phyloP scores from a whole-genome alignment of 2,113 vertebrate species.

The Ophiodon elongatus region DNA sequence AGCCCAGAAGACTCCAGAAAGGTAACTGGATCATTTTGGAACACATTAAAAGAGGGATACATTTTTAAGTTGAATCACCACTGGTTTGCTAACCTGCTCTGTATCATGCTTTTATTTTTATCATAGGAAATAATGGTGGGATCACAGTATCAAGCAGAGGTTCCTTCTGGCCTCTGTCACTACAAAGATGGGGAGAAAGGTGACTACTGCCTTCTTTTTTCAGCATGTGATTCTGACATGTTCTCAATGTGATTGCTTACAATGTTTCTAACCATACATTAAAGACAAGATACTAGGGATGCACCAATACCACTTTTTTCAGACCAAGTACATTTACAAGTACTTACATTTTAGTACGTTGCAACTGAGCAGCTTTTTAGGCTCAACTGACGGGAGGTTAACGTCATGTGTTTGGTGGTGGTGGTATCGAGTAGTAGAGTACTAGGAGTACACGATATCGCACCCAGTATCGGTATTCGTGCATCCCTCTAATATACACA shows the following conservation, averaged over 20 bases:
- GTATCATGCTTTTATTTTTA: background rate
- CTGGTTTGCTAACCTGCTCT: background rate
- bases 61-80: background rate
- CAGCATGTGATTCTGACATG: background rate
- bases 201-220: slow-evolving; percentile 65
- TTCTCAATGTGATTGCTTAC: background rate
- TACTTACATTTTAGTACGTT: background rate
- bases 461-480: background rate
- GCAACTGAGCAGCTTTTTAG: background rate
- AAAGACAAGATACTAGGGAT: background rate
- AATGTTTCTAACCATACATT: background rate
- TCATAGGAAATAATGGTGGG: slow-evolving; percentile 98
- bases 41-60: background rate
- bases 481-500: background rate
- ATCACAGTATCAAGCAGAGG: slow-evolving; percentile 95
- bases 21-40: slow-evolving; percentile 74
- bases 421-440: too few species aligned
- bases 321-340: background rate
- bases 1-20: slow-evolving; percentile 96
- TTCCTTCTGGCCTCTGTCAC: slow-evolving; percentile 90
- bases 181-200: slow-evolving; percentile 87
- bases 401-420: too few species aligned
- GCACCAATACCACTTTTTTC: background rate
- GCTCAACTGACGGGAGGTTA: background rate
- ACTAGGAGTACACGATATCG: background rate